Evolutionary conservation across 2,113 vertebrate genomes (phyloP).

Genomic region (Anoplopoma fimbria): DNA sequence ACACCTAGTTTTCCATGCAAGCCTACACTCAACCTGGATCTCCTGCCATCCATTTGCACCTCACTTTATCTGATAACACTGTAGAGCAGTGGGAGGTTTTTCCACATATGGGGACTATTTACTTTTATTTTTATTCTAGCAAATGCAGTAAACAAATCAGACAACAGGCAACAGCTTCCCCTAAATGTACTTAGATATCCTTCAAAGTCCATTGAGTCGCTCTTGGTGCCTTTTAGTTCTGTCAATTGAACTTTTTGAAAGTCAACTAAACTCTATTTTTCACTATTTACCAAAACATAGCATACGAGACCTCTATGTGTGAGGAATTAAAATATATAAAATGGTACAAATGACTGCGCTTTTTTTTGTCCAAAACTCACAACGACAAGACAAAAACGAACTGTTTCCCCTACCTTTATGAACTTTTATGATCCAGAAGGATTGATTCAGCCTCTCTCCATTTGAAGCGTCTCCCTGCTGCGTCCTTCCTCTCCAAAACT

Average conservation of each 20-base stretch:
- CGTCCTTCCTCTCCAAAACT: conserved; percentile 38
- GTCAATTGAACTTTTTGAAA: background rate
- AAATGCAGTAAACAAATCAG: background rate
- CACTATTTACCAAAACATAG: background rate
- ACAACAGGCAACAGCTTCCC: background rate
- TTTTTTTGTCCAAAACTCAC: background rate
- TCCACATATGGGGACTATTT: background rate
- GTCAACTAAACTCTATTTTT: background rate
- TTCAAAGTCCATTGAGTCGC: background rate
- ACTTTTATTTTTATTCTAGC: background rate
- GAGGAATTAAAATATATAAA: background rate
- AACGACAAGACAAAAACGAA: background rate
- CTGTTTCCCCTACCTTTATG: conserved; percentile 58
- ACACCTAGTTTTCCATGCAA: conserved; percentile 73
- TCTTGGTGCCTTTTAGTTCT: background rate
- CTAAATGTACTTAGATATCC: background rate
- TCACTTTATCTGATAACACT: conserved; percentile 15
- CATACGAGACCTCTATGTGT: no score
- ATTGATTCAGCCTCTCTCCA: conserved; percentile 72
- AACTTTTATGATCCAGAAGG: conserved; percentile 51
- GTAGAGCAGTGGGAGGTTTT: background rate
- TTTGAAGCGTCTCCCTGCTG: conserved; percentile 60
- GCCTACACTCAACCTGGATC: conserved; percentile 45
- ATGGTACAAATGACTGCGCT: background rate
- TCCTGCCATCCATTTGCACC: conserved; percentile 3